These are phyloP conservation scores for Castor canadensis DNA, from an alignment of 2,113 vertebrate genomes.

Conservation along the genomic window DNA sequence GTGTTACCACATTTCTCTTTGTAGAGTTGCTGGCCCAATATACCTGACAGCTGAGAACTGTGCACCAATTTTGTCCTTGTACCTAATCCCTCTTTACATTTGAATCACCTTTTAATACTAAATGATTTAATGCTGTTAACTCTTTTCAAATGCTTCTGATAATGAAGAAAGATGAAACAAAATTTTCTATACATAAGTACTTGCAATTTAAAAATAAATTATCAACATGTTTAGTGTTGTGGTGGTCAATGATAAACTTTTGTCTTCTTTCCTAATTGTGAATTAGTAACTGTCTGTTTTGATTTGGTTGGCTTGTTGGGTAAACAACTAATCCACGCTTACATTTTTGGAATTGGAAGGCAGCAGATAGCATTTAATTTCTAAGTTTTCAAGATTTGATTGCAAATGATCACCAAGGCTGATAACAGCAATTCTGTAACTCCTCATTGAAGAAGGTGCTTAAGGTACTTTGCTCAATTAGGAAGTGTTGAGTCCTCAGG, in stretches of 20 bases:
- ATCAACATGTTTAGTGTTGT: not conserved
- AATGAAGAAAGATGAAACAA: not conserved
- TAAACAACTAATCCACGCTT: not conserved
- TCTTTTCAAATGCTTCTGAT: not conserved
- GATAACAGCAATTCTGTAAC: not conserved
- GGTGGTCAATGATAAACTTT: not conserved
- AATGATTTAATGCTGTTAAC: not conserved
- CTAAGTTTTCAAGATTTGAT: not conserved
- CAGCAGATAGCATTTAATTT: not conserved
- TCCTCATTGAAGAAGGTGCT: not conserved
- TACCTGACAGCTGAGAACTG: not conserved
- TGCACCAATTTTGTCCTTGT: not conserved
- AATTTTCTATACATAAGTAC: not conserved
- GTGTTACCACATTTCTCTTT: not conserved
- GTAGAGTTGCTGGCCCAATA: not conserved
- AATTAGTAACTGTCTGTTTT: not conserved
- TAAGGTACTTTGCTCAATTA: not conserved
- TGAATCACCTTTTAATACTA: not conserved
- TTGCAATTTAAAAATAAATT: not conserved
- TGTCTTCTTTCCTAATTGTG: not conserved
- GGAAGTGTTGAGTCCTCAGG: not conserved
- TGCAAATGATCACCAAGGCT: not conserved
- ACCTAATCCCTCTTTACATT: not conserved
- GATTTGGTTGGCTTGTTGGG: not conserved
- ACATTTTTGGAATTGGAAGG: not conserved